These are phyloP conservation scores for Rhabdomys dilectus DNA, from an alignment of 2,113 vertebrate species.

Conservation along the genomic window DNA sequence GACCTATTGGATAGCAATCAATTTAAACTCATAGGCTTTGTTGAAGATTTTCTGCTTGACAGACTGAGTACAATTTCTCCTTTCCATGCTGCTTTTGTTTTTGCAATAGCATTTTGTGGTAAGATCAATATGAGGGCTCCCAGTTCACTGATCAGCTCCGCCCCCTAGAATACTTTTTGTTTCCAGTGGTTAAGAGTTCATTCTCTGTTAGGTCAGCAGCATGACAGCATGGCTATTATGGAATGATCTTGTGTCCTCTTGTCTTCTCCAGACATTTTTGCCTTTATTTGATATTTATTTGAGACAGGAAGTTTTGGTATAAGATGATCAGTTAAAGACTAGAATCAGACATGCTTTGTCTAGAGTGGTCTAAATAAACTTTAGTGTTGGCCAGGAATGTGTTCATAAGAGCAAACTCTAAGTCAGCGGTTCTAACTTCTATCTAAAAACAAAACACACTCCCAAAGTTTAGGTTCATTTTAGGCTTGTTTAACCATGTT, in stretches of 20 bases:
- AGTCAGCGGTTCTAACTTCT: background rate
- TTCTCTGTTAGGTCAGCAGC: background rate
- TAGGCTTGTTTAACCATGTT: background rate
- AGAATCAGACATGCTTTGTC: background rate
- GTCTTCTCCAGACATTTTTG: background rate
- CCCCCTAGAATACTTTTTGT: background rate
- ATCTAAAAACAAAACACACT: background rate
- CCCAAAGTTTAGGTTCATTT: too few relatives aligned
- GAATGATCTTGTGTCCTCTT: background rate
- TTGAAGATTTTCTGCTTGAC: background rate
- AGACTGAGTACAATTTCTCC: background rate
- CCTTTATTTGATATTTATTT: background rate
- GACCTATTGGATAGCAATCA: background rate
- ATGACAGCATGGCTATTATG: background rate
- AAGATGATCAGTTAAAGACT: background rate
- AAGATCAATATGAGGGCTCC: background rate
- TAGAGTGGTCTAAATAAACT: background rate
- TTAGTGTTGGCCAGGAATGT: background rate
- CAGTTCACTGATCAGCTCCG: background rate
- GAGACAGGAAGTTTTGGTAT: background rate
- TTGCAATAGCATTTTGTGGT: background rate
- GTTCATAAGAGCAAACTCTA: background rate
- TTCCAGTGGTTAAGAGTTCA: background rate
- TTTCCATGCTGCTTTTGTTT: background rate
- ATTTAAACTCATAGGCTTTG: rapidly evolving